These are phyloP conservation scores for Tetragonisca angustula DNA, from an alignment of 2,888 invertebrate species.

Conservation along the genomic window DNA sequence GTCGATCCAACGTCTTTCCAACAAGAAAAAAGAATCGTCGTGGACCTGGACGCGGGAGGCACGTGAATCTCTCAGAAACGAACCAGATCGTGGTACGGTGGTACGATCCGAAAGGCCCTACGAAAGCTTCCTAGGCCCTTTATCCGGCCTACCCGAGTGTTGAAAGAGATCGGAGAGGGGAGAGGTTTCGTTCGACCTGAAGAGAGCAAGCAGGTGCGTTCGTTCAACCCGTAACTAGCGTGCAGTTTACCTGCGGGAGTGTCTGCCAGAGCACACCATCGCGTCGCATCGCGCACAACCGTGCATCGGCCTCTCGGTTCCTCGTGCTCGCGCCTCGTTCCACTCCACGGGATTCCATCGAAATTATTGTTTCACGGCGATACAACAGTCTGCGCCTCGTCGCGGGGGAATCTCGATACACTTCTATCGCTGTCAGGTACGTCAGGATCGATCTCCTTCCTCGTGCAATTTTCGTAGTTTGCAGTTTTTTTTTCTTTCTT, in stretches of 20 bases:
- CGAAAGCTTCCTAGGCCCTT: conserved; percentile 23
- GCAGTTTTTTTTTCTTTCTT: neutral
- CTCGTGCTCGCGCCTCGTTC: conserved; percentile 1
- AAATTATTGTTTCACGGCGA: neutral
- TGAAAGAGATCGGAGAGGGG: neutral
- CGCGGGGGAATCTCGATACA: neutral
- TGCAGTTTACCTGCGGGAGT: conserved; percentile 55
- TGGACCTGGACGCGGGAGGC: neutral
- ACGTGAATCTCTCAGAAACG: neutral
- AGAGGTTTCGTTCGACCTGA: conserved; percentile 39
- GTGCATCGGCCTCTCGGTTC: conserved; percentile 21
- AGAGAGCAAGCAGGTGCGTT: conserved; percentile 57
- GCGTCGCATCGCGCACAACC: neutral
- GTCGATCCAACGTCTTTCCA: too few relatives aligned
- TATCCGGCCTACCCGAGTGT: conserved; percentile 8
- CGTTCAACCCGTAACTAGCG: conserved; percentile 47
- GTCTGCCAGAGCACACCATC: neutral
- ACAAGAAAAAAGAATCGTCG: too few relatives aligned
- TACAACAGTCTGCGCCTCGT: neutral
- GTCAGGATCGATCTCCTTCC: neutral
- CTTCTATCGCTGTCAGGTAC: neutral
- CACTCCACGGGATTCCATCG: conserved; percentile 9
- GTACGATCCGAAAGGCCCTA: too few relatives aligned
- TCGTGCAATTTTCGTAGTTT: neutral
- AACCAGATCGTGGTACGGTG: neutral